A percentile compares a stretch with the other conserved stretches of the same genome.
Evolutionary conservation across 2,797 vertebrate genomes (phyloP).

Genomic region (Zalophus californianus): DNA sequence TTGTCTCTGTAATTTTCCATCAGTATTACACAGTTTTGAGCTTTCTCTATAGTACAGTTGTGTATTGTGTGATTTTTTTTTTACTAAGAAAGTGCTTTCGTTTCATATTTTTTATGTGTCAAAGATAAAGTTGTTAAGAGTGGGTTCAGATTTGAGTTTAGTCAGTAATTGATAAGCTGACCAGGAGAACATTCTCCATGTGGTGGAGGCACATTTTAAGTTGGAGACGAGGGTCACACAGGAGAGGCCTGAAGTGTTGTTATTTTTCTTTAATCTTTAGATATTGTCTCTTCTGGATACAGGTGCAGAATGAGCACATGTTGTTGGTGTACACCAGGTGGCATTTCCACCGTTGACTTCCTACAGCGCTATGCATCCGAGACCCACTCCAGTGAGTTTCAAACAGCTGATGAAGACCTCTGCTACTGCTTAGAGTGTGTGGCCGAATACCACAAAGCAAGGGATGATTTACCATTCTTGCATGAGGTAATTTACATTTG

Average conservation of each 20-base stretch:
- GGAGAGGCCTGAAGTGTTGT: background rate
- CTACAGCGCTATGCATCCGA: conserved; percentile 87
- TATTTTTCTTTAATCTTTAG: background rate
- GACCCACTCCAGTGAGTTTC: conserved; percentile 75
- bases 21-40: background rate
- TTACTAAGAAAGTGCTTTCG: background rate
- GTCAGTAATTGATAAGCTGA: background rate
- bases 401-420: conserved; percentile 89
- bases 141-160: background rate
- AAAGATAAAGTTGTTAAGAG: background rate
- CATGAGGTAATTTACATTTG: conserved; percentile 87
- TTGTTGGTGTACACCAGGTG: conserved; percentile 90
- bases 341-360: conserved; percentile 79
- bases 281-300: background rate
- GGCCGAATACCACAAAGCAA: conserved; percentile 90
- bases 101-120: background rate
- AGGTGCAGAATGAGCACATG: conserved; percentile 90
- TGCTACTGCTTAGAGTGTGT: conserved; percentile 92
- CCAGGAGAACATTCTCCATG: background rate
- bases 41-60: background rate
- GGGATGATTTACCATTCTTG: conserved; percentile 86
- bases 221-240: background rate
- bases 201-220: background rate
- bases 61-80: background rate
- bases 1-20: background rate